These are phyloP conservation scores for Xanthorhoe spadicearia DNA, from an alignment of 2,888 invertebrate genomes.

Conservation along the genomic window DNA sequence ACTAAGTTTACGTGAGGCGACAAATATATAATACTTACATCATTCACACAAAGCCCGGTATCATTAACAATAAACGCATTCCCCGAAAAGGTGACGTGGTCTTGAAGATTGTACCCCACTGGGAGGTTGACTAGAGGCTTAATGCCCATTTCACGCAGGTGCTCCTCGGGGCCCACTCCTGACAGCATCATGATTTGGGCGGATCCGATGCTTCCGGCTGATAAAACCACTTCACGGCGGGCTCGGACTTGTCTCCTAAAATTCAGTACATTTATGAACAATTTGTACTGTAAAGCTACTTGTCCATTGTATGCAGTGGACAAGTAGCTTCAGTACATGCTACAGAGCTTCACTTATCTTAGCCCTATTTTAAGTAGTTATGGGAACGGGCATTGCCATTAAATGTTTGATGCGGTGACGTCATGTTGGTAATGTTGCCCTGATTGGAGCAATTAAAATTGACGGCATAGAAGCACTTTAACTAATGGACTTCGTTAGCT, in stretches of 20 bases:
- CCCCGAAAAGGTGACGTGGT: constrained; percentile 90
- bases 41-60: constrained; percentile 86
- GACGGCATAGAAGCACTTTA: not conserved
- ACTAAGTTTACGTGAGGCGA: constrained; percentile 1
- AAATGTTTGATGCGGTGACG: not conserved
- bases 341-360: not conserved
- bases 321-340: too few relatives aligned
- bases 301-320: too few relatives aligned
- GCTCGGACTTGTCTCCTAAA: constrained; percentile 77
- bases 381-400: not conserved
- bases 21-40: constrained; percentile 66
- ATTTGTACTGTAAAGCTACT: not conserved
- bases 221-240: constrained; percentile 90
- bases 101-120: constrained; percentile 93
- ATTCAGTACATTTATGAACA: not conserved
- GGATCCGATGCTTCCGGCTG: constrained; percentile 93
- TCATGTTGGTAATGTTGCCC: not conserved
- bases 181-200: constrained; percentile 95
- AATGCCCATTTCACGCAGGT: constrained; percentile 86
- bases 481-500: not conserved
- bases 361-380: not conserved
- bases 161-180: constrained; percentile 89
- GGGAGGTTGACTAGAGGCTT: constrained; percentile 87
- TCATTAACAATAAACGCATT: constrained; percentile 90
- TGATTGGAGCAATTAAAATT: not conserved